Conservation (phyloP, 2,113 vertebrate genomes). For the Meriones unguiculatus region DNA sequence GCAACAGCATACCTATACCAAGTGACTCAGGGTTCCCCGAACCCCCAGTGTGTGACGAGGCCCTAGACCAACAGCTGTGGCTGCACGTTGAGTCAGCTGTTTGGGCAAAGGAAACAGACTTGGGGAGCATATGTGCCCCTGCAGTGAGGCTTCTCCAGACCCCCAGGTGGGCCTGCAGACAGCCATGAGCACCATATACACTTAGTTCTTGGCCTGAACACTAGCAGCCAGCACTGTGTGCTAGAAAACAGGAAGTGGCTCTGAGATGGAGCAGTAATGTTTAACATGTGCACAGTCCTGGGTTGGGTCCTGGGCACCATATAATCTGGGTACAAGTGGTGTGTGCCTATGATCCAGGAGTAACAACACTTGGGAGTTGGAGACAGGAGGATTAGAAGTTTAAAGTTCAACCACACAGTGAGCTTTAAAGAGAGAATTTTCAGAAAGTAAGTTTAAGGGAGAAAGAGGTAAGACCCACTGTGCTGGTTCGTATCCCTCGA, state of each 20-base stretch:
- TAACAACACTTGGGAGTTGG: too few relatives aligned
- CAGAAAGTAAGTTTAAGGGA: neutral
- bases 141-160: neutral
- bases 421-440: too few relatives aligned
- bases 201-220: neutral
- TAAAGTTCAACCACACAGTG: neutral
- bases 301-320: rapidly evolving
- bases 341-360: neutral
- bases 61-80: neutral
- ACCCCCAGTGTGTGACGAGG: neutral
- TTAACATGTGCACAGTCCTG: neutral
- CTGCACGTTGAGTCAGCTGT: rapidly evolving
- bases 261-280: too few relatives aligned
- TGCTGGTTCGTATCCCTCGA: neutral
- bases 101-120: neutral
- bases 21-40: neutral
- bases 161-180: too few relatives aligned
- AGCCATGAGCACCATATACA: neutral
- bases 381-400: neutral
- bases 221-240: neutral
- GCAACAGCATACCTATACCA: rapidly evolving
- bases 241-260: neutral
- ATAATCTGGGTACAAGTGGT: neutral
- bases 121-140: rapidly evolving
- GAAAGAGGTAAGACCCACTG: too few relatives aligned